Conservation (phyloP, 2,113 vertebrate genomes). For the Cyphomyrus plagiostoma region DNA sequence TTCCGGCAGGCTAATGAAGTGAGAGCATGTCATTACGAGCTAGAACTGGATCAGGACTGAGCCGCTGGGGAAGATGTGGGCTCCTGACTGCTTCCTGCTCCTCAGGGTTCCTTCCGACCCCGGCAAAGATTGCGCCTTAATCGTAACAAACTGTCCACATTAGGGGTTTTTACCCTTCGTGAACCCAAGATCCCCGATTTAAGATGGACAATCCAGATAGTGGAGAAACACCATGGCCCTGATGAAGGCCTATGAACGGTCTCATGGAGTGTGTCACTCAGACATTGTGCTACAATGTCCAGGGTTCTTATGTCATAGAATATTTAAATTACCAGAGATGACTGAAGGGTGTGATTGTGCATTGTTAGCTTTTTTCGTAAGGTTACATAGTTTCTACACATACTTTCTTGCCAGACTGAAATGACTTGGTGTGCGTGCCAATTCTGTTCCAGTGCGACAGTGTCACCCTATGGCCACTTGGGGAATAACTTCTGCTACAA, state of each 20-base stretch:
- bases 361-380: conserved; percentile 14
- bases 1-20: conserved; percentile 23
- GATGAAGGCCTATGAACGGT: background rate
- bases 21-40: conserved; percentile 32
- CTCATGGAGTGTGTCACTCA: background rate
- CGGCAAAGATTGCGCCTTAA: background rate
- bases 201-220: background rate
- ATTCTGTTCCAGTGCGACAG: conserved; percentile 40
- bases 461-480: conserved; percentile 51
- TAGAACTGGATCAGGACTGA: conserved; percentile 19
- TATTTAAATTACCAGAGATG: background rate
- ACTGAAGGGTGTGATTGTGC: conserved; percentile 33
- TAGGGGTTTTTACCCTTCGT: background rate
- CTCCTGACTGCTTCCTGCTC: background rate
- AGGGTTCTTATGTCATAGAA: background rate
- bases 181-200: background rate
- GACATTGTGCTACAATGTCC: background rate
- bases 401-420: conserved; percentile 14
- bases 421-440: conserved; percentile 10
- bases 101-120: background rate
- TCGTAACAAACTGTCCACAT: background rate
- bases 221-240: background rate
- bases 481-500: conserved; percentile 26
- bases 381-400: conserved; percentile 27
- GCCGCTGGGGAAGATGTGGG: conserved; percentile 14